A percentile compares a stretch with the other conserved stretches of the same genome.
Evolutionary conservation across 2,797 vertebrate species (phyloP).

Genomic region (Enteromius afrohamiltoni): DNA sequence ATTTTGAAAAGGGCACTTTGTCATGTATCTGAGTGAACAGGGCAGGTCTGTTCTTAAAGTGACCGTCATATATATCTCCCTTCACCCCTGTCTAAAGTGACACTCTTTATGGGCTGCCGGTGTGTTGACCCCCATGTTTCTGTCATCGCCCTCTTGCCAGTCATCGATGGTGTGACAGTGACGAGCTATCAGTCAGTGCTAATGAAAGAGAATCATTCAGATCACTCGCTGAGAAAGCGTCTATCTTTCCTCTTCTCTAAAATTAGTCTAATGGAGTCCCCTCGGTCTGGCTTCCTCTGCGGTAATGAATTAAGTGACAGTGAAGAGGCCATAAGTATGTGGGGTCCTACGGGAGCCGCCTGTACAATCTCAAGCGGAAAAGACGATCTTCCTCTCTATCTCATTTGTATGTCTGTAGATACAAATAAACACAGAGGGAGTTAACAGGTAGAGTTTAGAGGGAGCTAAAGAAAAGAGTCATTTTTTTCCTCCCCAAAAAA

Average conservation of each 20-base stretch:
- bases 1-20: conserved; percentile 35
- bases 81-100: conserved; percentile 25
- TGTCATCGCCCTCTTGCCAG: conserved; percentile 32
- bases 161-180: conserved; percentile 17
- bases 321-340: conserved; percentile 48
- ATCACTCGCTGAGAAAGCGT: conserved; percentile 37
- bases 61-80: conserved; percentile 18
- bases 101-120: conserved; percentile 2
- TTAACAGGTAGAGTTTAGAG: conserved; percentile 11
- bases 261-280: conserved; percentile 57
- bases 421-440: conserved; percentile 35
- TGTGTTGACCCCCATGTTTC: not conserved
- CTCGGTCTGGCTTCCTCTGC: conserved; percentile 40
- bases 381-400: conserved; percentile 37
- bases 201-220: conserved; percentile 50
- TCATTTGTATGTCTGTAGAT: conserved; percentile 42
- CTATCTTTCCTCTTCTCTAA: conserved; percentile 44
- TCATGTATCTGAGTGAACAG: conserved; percentile 14
- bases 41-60: conserved; percentile 17
- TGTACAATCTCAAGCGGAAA: conserved; percentile 49
- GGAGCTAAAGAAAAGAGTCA: conserved; percentile 1
- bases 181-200: conserved; percentile 45
- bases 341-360: conserved; percentile 42
- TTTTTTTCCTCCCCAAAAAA: conserved; percentile 16
- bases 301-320: conserved; percentile 58